These are phyloP conservation scores for Ecliptopera silaceata DNA, from an alignment of 2,888 invertebrate species.

Conservation along the genomic window DNA sequence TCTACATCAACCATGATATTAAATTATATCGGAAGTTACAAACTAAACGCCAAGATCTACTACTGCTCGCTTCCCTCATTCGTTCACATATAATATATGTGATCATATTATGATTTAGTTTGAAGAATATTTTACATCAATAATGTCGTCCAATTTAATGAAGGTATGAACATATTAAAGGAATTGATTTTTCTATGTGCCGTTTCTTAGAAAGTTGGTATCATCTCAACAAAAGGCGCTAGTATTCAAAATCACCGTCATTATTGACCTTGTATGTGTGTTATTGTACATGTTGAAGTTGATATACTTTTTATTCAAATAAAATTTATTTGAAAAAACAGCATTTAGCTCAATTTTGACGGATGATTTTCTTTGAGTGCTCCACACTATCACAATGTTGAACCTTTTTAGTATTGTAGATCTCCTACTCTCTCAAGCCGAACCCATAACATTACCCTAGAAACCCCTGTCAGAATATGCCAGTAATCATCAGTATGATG, in stretches of 20 bases:
- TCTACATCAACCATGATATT: too few species aligned
- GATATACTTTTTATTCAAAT: neutral
- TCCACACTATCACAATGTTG: conserved; percentile 43
- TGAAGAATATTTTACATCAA: conserved; percentile 40
- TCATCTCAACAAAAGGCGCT: conserved; percentile 37
- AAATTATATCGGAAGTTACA: too few species aligned
- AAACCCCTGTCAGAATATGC: conserved; percentile 56
- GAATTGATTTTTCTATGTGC: conserved; percentile 46
- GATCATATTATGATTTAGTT: conserved; percentile 21
- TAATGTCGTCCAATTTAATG: conserved; percentile 52
- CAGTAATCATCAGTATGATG: conserved; percentile 63
- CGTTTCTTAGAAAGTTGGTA: conserved; percentile 16
- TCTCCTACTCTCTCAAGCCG: conserved; percentile 80
- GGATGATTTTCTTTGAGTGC: conserved; percentile 38
- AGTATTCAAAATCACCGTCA: conserved; percentile 33
- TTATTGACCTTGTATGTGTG: neutral
- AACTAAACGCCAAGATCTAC: too few species aligned
- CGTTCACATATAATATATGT: too few species aligned
- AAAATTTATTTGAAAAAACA: neutral
- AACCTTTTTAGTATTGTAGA: conserved; percentile 64
- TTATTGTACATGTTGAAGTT: too few species aligned
- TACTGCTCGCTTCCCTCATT: too few species aligned
- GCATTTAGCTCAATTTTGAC: neutral
- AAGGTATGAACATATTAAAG: conserved; percentile 64
- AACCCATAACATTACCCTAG: conserved; percentile 75